These are phyloP conservation scores for Ptychochromis oligacanthus DNA, from an alignment of 2,113 vertebrate genomes.

Conservation along the genomic window DNA sequence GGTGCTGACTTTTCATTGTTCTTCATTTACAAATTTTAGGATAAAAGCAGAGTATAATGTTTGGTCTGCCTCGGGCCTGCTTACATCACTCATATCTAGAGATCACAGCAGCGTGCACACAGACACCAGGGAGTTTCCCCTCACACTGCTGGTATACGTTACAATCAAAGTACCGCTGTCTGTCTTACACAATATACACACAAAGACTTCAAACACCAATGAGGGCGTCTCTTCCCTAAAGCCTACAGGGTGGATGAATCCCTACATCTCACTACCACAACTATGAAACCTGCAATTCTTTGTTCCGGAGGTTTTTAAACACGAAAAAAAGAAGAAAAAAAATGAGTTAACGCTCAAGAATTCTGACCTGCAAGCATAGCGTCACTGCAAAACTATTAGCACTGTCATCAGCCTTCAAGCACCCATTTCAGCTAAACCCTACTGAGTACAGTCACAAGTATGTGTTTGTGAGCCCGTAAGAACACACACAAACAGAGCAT, in stretches of 20 bases:
- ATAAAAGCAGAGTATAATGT: not conserved
- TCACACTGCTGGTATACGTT: conserved; percentile 27
- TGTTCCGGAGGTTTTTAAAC: not conserved
- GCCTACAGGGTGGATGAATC: conserved; percentile 5
- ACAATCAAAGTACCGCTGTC: conserved; percentile 37
- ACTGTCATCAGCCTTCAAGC: conserved; percentile 2
- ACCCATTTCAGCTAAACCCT: conserved; percentile 7
- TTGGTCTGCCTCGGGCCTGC: conserved; percentile 17
- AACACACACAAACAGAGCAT: conserved; percentile 41
- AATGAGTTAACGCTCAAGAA: not conserved
- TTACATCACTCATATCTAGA: conserved; percentile 16
- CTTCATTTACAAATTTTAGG: conserved; percentile 12
- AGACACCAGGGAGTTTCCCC: conserved; percentile 44
- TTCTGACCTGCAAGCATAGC: not conserved
- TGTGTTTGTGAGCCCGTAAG: conserved; percentile 57
- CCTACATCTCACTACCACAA: not conserved
- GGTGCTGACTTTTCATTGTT: conserved; percentile 30
- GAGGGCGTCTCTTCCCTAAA: conserved; percentile 16
- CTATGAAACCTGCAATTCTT: not conserved
- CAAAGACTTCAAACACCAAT: conserved; percentile 49
- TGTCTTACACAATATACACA: conserved; percentile 22
- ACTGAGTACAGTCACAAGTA: conserved; percentile 62
- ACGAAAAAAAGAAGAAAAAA: not conserved
- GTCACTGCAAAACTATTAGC: not conserved
- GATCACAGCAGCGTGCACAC: conserved; percentile 14